Percentiles rank a stretch among this genome's conserved stretches.
phyloP scores from a whole-genome alignment of 2,888 invertebrate genomes.

The Cyclophora albipunctata region DNA sequence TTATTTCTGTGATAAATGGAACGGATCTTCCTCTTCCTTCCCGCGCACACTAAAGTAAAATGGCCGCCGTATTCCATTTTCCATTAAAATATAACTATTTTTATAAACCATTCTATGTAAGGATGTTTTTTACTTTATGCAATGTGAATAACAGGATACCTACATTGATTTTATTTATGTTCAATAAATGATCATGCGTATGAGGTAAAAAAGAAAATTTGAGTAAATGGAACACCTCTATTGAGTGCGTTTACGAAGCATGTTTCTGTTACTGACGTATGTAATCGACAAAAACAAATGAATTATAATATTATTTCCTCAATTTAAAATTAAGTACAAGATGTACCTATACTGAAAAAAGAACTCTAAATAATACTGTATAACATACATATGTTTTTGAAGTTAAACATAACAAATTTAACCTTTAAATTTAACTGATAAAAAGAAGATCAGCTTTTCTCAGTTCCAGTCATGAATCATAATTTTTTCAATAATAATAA shows the following conservation, averaged over 20 bases:
- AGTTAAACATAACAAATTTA: background rate
- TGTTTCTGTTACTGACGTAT: background rate
- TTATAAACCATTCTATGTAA: too few species aligned
- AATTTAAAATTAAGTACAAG: background rate
- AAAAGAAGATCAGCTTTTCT: background rate
- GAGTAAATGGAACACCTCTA: background rate
- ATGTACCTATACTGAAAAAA: too few species aligned
- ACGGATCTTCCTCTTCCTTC: conserved; percentile 41
- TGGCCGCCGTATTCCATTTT: conserved; percentile 30
- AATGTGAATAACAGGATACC: too few species aligned
- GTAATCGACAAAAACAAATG: background rate
- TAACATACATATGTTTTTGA: too few species aligned
- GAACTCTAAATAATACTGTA: too few species aligned
- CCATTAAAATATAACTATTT: too few species aligned
- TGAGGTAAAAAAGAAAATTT: too few species aligned
- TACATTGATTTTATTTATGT: too few species aligned
- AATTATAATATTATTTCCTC: background rate
- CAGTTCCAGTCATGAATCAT: background rate
- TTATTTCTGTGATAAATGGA: conserved; percentile 64
- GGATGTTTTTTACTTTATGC: too few species aligned
- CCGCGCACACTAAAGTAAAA: conserved; percentile 40
- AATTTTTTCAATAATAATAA: background rate
- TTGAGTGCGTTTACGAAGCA: conserved; percentile 20
- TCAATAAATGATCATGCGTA: too few species aligned
- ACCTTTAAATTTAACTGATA: too few species aligned